Base-by-base conservation (phyloP, 1,140 invertebrate species). In the Pseudomyrmex pallidus region DNA sequence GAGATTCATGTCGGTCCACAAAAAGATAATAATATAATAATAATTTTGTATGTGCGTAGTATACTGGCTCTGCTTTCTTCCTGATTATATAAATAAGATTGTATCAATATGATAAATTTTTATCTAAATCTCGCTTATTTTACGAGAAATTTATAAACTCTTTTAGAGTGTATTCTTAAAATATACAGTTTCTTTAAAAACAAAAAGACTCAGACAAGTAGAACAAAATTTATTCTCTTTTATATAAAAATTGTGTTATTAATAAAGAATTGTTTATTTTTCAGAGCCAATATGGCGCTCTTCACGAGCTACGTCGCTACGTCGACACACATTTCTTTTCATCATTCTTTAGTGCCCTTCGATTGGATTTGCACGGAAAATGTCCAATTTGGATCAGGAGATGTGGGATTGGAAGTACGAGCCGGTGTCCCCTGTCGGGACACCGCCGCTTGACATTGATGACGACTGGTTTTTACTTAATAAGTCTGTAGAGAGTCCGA, bases 341-440 rank as follows among this genome's bases (percentile, higher is more conserved):
- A 85, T 74, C 86, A 84, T 91, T 89, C 89, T 88, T 90, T 90
- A 87, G 88, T 85, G 85, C 22, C 84, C 22, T 22, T 86, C 72
- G 84, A 89, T 90, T 87, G 88, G 90, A 90, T 74, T 76, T 35
- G 25, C 68, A 84, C 72, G 67, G 83, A 91, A 63, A 82, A 93
- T 93, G 91, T 82, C 85, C 89, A 86, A 78, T 77, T 94, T 91
- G 85, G 87, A 90, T 62, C 86, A 91, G 72, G 82, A 91, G 87
- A 91, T 92, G 90, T 89, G 67, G 86, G 25, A 87, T 52, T 95
- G 94, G 94, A 95, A 95, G 90, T 83, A 91, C 77, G 95, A 95
- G 90, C 95, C 95, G 61, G 85, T 91, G 84, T 95, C 95, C 86
- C 95, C 95, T 88, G 90, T 72, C 89, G 91, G 88, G 84, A 83